phyloP scores from a whole-genome alignment of 2,113 vertebrate genomes.

The Guaruba guarouba region DNA sequence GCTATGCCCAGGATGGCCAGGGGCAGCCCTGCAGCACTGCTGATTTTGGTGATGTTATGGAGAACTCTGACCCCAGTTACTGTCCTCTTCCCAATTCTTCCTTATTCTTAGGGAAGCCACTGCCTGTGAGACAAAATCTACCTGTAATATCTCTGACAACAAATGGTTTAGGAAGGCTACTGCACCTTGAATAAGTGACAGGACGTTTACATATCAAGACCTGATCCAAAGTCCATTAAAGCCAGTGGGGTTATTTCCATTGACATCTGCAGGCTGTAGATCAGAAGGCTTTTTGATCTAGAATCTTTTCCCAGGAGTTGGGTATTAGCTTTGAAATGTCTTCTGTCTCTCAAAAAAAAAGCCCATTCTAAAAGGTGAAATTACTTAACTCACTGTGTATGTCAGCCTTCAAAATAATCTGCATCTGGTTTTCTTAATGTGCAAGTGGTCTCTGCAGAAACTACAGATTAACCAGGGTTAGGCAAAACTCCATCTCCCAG shows the following conservation, averaged over 20 bases:
- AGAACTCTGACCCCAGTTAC: not conserved
- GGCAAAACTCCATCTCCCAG: not conserved
- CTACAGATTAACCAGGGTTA: not conserved
- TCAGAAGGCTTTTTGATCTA: not conserved
- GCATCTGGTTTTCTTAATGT: not conserved
- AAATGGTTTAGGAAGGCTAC: not conserved
- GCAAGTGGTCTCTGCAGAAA: not conserved
- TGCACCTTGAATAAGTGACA: not conserved
- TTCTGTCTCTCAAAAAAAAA: not conserved
- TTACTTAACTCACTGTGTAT: not conserved
- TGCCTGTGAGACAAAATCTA: not conserved
- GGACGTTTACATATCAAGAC: not conserved
- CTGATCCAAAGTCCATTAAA: not conserved
- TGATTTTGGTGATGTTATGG: not conserved
- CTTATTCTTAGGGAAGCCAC: not conserved
- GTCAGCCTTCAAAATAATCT: not conserved
- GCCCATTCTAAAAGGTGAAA: not conserved
- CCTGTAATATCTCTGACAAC: not conserved
- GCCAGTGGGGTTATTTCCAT: not conserved
- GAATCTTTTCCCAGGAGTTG: not conserved
- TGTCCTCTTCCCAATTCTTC: not conserved
- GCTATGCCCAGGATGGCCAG: not conserved
- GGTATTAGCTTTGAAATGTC: not conserved
- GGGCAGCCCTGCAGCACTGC: fast-evolving
- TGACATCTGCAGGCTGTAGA: not conserved